Base-by-base conservation (phyloP, 2,888 invertebrate genomes). In the Cetonia aurata region DNA sequence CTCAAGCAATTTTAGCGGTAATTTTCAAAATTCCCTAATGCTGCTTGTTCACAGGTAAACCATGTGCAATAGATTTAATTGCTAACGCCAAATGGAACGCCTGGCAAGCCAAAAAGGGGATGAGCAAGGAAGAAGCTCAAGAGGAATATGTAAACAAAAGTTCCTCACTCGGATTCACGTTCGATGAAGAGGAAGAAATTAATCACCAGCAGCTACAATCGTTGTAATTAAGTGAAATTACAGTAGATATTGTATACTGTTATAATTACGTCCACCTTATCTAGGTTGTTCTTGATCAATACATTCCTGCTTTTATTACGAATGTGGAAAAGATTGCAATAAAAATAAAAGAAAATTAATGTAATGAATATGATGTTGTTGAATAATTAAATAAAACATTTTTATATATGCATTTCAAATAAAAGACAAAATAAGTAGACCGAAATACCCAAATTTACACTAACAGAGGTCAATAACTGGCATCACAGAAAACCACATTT, bases 11-110 rank as follows among this genome's bases (percentile, higher is more conserved):
- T 37, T 37, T 3, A 8, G 10, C 8, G 37, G 10, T 50, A 10
- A 9, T 37, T 13, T 12, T 37, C 3, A 15, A 37, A 52, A 46
- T 67, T 46, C 74, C 76, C 6, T 75, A 67, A 74, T 75, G 87
- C 86, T 6, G 25, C 4, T 25, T 25, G 25, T 37, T 3, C 10
- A 8, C 86, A 96, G 96, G 87, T 73, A 91, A 93, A 76, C 97
- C 98, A 8, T 96, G 96, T 33, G 88, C 97, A 87, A 86, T 97
- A 75, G 97, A 98, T 85, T 87, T 97, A 78, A 96, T 95, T 84
- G 97, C 95, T 76, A 97, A 96, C 86, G 96, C 96, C 2, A 98
- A 98, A 84, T 98, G 97, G 95, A 94, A 95, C 82, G 91, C 95
- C 3, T 99, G 98, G 98, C 91, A 91, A 78, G 87, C 85, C 60